Evolutionary conservation across 2,113 vertebrate genomes (phyloP).

Genomic region (Polyodon spathula): DNA sequence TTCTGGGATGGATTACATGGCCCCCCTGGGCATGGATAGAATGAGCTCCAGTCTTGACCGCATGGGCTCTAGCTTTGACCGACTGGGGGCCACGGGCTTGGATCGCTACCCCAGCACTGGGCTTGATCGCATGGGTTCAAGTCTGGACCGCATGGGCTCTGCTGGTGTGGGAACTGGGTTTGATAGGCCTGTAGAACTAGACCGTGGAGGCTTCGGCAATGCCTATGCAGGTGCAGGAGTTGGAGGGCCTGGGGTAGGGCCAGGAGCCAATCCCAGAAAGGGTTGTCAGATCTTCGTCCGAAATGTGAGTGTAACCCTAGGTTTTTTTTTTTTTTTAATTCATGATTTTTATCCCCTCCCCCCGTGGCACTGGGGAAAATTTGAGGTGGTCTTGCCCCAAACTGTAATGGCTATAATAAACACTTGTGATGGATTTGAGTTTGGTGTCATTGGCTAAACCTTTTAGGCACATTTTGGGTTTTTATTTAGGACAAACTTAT

Average conservation of each 20-base stretch:
- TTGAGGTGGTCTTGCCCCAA: too few relatives aligned
- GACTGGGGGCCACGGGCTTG: constrained; percentile 33
- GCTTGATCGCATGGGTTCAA: constrained; percentile 35
- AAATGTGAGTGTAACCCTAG: constrained; percentile 69
- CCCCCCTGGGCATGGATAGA: constrained; percentile 11
- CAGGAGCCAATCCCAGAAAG: constrained; percentile 72
- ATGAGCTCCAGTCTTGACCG: constrained; percentile 52
- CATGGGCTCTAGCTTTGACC: constrained; percentile 47
- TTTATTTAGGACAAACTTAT: too few relatives aligned
- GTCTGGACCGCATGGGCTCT: constrained; percentile 73
- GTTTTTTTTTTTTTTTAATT: too few relatives aligned
- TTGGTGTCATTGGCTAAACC: too few relatives aligned
- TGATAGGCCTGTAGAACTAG: constrained; percentile 78
- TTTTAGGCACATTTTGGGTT: too few relatives aligned
- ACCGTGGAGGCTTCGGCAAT: constrained; percentile 80
- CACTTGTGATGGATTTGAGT: too few relatives aligned
- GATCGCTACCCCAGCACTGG: constrained; percentile 54
- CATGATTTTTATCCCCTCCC: too few relatives aligned
- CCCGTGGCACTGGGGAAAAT: too few relatives aligned
- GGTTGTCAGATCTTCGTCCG: constrained; percentile 97
- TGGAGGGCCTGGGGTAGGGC: constrained; percentile 71
- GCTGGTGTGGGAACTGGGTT: constrained; percentile 72
- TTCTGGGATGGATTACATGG: constrained; percentile 49
- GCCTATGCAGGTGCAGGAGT: constrained; percentile 73
- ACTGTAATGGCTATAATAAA: too few relatives aligned